Conservation (phyloP, 92 coral and sea anemone species). For the Epizoanthus fatuus region DNA sequence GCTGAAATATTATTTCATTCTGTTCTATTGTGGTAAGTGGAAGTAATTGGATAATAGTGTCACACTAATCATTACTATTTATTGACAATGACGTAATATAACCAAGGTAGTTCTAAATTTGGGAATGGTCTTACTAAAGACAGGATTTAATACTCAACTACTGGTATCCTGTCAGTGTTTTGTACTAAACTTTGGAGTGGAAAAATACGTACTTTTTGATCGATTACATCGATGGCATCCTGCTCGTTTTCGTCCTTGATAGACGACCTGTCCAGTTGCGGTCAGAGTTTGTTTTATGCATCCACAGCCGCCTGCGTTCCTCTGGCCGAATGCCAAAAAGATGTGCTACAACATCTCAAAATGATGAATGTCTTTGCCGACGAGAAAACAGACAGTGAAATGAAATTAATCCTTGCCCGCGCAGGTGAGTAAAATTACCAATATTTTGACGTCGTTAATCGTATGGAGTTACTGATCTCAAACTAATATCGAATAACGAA, state of each 20-base stretch:
- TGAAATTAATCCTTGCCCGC: conserved; percentile 22
- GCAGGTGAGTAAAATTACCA: conserved; percentile 39
- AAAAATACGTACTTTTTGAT: too few species aligned
- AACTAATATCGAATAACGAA: not conserved
- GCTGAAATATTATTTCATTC: too few species aligned
- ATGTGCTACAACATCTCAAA: conserved; percentile 40
- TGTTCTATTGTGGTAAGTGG: too few species aligned
- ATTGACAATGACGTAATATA: too few species aligned
- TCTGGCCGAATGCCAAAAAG: conserved; percentile 41
- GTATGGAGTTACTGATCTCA: not conserved
- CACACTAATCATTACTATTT: too few species aligned
- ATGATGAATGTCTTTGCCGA: conserved; percentile 34
- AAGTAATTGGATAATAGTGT: too few species aligned
- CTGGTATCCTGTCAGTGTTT: too few species aligned
- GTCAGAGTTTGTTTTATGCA: not conserved
- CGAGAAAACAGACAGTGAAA: conserved; percentile 33
- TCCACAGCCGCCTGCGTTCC: conserved; percentile 8
- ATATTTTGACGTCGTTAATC: not conserved
- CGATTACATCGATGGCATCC: not conserved
- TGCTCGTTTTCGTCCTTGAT: conserved; percentile 8
- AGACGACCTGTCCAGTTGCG: not conserved
- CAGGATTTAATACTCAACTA: too few species aligned
- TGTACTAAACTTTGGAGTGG: too few species aligned
- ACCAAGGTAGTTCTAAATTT: too few species aligned
- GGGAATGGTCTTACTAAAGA: too few species aligned